A percentile compares a stretch with the other conserved stretches of the same genome.
Evolutionary conservation across 1,140 invertebrate genomes (phyloP).

Genomic region (Linepithema humile): DNA sequence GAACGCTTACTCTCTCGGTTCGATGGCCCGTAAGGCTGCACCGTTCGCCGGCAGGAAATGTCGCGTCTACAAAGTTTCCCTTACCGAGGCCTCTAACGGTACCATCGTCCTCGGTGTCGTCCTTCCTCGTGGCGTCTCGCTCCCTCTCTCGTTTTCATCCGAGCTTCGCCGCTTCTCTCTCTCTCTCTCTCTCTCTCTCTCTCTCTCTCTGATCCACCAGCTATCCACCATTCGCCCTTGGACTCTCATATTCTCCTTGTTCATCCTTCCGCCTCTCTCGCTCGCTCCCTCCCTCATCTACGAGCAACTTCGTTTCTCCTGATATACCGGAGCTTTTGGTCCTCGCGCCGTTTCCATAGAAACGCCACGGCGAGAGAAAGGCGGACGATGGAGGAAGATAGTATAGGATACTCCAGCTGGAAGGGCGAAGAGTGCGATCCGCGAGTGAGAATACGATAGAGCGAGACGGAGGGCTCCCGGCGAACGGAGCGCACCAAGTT

Average conservation of each 20-base stretch:
- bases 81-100: constrained; percentile 53
- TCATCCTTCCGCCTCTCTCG: constrained; percentile 9
- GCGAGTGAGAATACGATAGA: constrained; percentile 21
- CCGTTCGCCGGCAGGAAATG: constrained; percentile 74
- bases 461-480: constrained; percentile 24
- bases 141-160: constrained; percentile 29
- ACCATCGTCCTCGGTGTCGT: constrained; percentile 43
- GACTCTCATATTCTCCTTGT: constrained; percentile 16
- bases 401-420: not conserved
- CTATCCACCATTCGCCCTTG: constrained; percentile 38
- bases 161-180: constrained; percentile 32
- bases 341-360: constrained; percentile 68
- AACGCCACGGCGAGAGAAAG: constrained; percentile 60
- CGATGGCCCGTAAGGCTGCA: constrained; percentile 30
- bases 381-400: constrained; percentile 29
- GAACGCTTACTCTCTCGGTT: constrained; percentile 19
- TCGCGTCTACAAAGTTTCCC: constrained; percentile 78
- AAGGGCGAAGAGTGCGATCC: constrained; percentile 31
- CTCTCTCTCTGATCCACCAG: constrained; percentile 24
- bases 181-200: constrained; percentile 32
- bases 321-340: constrained; percentile 57
- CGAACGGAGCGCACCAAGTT: constrained; percentile 54
- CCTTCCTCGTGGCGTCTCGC: constrained; percentile 37
- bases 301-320: constrained; percentile 53
- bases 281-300: not conserved